These are phyloP conservation scores for Lepidocyrtinus sp. DNA, from an alignment of 2,888 invertebrate genomes.

Conservation along the genomic window DNA sequence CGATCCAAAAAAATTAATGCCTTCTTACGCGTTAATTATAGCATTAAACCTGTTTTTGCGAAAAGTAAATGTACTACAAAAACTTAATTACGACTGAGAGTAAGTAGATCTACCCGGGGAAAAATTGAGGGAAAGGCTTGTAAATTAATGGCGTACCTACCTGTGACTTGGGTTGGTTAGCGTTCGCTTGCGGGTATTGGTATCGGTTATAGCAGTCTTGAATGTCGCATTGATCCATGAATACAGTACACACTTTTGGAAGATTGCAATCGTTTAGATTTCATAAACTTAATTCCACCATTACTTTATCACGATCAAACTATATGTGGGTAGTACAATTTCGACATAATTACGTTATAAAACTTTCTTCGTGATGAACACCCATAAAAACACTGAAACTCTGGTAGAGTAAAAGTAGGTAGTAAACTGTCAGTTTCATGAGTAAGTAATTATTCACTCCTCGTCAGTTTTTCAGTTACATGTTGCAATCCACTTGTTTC, in stretches of 20 bases:
- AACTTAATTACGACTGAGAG: too few species aligned
- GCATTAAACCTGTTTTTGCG: too few species aligned
- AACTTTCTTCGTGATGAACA: conserved; percentile 9
- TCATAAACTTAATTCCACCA: conserved; percentile 30
- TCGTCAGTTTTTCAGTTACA: too few species aligned
- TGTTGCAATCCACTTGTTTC: too few species aligned
- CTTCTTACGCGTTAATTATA: neutral
- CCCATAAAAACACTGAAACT: conserved; percentile 5
- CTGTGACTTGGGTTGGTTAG: conserved; percentile 49
- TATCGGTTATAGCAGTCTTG: conserved; percentile 52
- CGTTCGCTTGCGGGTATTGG: conserved; percentile 47
- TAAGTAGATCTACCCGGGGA: too few species aligned
- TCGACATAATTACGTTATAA: neutral
- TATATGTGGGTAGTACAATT: neutral
- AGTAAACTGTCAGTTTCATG: neutral
- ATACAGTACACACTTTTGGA: conserved; percentile 36
- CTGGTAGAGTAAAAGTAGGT: conserved; percentile 11
- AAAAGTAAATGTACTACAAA: too few species aligned
- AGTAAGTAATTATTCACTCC: too few species aligned
- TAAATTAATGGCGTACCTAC: conserved; percentile 4
- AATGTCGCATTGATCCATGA: conserved; percentile 52
- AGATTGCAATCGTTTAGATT: too few species aligned
- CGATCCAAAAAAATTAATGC: neutral
- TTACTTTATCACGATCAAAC: conserved; percentile 23
- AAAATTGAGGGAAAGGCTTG: too few species aligned